Evolutionary conservation across 2,113 vertebrate genomes (phyloP).

Genomic region (Harpagus bidentatus): DNA sequence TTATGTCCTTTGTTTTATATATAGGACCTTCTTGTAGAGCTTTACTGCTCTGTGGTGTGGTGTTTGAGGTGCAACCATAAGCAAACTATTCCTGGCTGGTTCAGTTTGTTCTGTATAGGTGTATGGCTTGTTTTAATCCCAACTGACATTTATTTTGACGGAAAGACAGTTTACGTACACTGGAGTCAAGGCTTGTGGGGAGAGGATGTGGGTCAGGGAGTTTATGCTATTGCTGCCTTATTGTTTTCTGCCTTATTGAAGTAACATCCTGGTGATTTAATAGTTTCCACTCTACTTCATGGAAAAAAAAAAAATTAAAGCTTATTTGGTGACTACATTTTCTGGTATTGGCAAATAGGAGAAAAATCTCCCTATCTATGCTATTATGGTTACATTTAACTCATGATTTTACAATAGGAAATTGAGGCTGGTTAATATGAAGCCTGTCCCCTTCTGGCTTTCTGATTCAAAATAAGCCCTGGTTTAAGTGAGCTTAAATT

Average conservation of each 20-base stretch:
- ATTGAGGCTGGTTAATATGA: background rate
- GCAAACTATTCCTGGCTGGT: background rate
- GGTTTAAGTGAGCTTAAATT: slow-evolving; percentile 35
- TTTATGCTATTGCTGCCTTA: background rate
- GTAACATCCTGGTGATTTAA: background rate
- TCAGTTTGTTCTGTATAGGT: background rate
- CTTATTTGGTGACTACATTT: background rate
- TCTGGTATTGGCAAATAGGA: background rate
- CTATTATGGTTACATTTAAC: background rate
- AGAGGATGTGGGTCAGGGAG: background rate
- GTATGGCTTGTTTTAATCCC: background rate
- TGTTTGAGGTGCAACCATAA: background rate
- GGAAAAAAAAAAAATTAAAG: background rate
- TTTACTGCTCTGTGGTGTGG: accelerated
- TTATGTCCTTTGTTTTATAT: background rate
- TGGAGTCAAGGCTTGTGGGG: background rate
- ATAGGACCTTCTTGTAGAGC: background rate
- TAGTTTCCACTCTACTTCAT: background rate
- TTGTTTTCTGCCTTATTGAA: background rate
- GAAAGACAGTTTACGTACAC: background rate
- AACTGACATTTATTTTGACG: background rate
- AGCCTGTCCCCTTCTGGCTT: background rate
- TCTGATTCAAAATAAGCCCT: slow-evolving; percentile 1
- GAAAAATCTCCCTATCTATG: background rate
- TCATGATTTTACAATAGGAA: background rate